A percentile compares a stretch with the other conserved stretches of the same genome.
Evolutionary conservation across 2,888 invertebrate genomes (phyloP).

Genomic region (Hypolimnas misippus): DNA sequence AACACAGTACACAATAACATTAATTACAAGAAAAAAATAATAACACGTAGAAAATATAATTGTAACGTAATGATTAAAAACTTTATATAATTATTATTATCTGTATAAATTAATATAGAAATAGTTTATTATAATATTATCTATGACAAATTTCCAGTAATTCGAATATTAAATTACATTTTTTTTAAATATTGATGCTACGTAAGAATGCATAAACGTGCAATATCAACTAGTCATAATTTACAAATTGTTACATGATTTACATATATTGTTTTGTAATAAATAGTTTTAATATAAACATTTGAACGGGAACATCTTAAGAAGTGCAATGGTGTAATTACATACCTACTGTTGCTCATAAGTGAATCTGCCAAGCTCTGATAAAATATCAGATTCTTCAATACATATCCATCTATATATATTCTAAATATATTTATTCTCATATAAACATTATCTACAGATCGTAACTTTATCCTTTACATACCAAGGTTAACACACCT

Average conservation of each 20-base stretch:
- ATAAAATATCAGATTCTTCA: too few relatives aligned
- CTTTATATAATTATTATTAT: slow-evolving; percentile 4
- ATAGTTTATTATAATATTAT: slow-evolving; percentile 9
- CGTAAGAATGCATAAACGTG: slow-evolving; percentile 17
- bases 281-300: slow-evolving; percentile 8
- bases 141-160: neutral
- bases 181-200: slow-evolving; percentile 11
- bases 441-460: neutral
- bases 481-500: neutral
- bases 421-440: neutral
- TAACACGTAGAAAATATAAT: slow-evolving; percentile 6
- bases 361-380: too few relatives aligned
- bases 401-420: too few relatives aligned
- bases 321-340: neutral
- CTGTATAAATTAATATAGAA: slow-evolving; percentile 1
- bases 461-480: neutral
- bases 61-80: slow-evolving; percentile 4
- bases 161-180: slow-evolving; percentile 13
- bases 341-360: too few relatives aligned
- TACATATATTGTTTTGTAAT: slow-evolving; percentile 6
- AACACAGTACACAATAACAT: slow-evolving; percentile 11
- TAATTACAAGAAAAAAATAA: slow-evolving; percentile 12
- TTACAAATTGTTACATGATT: slow-evolving; percentile 11
- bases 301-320: slow-evolving; percentile 15
- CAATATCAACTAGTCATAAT: slow-evolving; percentile 25